A percentile compares a stretch with the other conserved stretches of the same genome.
phyloP scores from a whole-genome alignment of 2,113 vertebrate genomes.

The Anguilla rostrata region DNA sequence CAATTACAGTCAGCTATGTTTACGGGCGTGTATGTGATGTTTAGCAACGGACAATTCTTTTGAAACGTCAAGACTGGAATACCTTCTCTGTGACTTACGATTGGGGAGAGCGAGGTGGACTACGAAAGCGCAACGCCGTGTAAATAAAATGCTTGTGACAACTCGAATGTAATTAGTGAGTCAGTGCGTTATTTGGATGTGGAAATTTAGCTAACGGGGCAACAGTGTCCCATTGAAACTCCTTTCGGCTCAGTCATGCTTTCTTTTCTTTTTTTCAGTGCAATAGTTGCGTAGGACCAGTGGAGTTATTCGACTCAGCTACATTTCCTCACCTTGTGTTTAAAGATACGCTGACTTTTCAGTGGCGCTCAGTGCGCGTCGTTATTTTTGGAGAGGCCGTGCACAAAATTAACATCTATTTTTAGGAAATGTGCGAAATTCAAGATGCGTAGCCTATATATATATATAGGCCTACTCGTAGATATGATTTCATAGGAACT shows the following conservation, averaged over 20 bases:
- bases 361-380: not conserved
- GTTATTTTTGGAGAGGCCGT: not conserved
- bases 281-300: not conserved
- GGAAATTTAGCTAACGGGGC: not conserved
- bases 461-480: not conserved
- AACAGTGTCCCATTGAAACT: not conserved
- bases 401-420: not conserved
- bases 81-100: not conserved
- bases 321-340: not conserved
- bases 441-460: not conserved
- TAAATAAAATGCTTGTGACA: not conserved
- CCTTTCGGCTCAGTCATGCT: not conserved
- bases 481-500: not conserved
- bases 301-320: not conserved
- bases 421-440: constrained; percentile 3
- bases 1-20: too few species aligned
- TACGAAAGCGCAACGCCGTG: too few species aligned
- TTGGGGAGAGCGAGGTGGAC: not conserved
- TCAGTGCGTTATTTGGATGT: constrained; percentile 12
- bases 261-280: not conserved
- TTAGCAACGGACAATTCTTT: not conserved
- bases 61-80: not conserved
- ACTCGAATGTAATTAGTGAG: constrained; percentile 8
- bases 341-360: not conserved
- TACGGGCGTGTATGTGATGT: too few species aligned